A percentile compares a stretch with the other conserved stretches of the same genome.
Conservation (phyloP, 2,797 vertebrate genomes). For the Xerus rutilus region DNA sequence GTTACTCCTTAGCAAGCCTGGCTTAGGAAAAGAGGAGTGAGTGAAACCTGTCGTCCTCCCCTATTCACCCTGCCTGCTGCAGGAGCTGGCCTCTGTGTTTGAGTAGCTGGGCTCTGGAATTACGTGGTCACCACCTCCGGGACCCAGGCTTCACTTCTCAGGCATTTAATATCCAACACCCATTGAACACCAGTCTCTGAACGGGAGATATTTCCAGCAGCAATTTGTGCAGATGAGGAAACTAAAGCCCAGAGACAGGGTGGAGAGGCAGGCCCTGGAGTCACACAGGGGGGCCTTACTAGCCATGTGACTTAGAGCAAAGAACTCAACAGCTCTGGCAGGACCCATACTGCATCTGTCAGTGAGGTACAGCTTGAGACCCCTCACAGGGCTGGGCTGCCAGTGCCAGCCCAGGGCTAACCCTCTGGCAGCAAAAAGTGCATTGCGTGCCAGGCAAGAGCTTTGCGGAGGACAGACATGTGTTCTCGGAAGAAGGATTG, state of each 20-base stretch:
- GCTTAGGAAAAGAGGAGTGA: conserved; percentile 71
- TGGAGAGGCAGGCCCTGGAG: not conserved
- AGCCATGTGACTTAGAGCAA: not conserved
- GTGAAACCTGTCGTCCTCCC: conserved; percentile 82
- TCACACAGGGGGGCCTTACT: not conserved
- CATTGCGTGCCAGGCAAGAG: not conserved
- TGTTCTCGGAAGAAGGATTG: not conserved
- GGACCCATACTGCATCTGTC: not conserved
- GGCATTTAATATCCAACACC: not conserved
- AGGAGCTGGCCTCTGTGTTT: not conserved
- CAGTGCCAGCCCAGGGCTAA: not conserved
- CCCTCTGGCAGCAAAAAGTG: not conserved
- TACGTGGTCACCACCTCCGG: not conserved
- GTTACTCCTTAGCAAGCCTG: conserved; percentile 82
- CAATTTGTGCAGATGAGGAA: not conserved
- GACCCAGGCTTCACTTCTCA: not conserved
- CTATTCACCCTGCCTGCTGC: conserved; percentile 71
- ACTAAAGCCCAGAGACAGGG: not conserved
- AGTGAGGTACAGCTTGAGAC: not conserved
- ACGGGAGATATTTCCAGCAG: not conserved
- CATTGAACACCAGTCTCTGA: too few species aligned
- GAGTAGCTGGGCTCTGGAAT: not conserved
- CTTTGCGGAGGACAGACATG: not conserved
- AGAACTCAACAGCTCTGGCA: not conserved
- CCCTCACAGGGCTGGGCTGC: not conserved